These are phyloP conservation scores for Cylloceria caligata DNA, from an alignment of 2,888 invertebrate species.

Conservation along the genomic window DNA sequence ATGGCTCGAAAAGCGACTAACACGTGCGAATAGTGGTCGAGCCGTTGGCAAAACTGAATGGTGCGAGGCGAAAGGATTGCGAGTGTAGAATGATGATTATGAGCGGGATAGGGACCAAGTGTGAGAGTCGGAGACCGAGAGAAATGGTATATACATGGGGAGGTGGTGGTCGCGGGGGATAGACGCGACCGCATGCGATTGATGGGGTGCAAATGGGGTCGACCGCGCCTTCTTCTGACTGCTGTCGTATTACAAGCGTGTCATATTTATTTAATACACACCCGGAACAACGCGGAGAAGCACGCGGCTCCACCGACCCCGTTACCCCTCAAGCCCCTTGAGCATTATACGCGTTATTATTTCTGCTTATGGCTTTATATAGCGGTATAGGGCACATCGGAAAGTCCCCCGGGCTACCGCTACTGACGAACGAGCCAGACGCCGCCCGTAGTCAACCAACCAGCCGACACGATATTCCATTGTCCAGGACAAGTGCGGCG, in stretches of 20 bases:
- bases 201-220: conserved; percentile 82
- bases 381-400: conserved; percentile 2
- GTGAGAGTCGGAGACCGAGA: conserved; percentile 33
- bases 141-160: conserved; percentile 43
- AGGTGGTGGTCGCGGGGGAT: conserved; percentile 73
- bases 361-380: conserved; percentile 79
- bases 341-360: conserved; percentile 82
- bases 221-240: conserved; percentile 79
- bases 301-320: conserved; percentile 27
- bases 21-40: conserved; percentile 71
- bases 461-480: conserved; percentile 69
- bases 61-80: neutral
- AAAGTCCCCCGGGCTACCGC: conserved; percentile 14
- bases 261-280: conserved; percentile 83
- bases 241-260: conserved; percentile 79
- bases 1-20: conserved; percentile 50
- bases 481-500: conserved; percentile 78
- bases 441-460: conserved; percentile 61
- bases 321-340: conserved; percentile 62
- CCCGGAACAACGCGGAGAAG: conserved; percentile 36
- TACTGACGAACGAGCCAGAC: conserved; percentile 39
- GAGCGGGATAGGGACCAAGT: conserved; percentile 40
- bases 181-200: conserved; percentile 81
- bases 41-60: conserved; percentile 34
- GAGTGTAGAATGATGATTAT: conserved; percentile 55